Conservation (phyloP, 2,113 vertebrate genomes). For the Hippocampus barbouri region DNA sequence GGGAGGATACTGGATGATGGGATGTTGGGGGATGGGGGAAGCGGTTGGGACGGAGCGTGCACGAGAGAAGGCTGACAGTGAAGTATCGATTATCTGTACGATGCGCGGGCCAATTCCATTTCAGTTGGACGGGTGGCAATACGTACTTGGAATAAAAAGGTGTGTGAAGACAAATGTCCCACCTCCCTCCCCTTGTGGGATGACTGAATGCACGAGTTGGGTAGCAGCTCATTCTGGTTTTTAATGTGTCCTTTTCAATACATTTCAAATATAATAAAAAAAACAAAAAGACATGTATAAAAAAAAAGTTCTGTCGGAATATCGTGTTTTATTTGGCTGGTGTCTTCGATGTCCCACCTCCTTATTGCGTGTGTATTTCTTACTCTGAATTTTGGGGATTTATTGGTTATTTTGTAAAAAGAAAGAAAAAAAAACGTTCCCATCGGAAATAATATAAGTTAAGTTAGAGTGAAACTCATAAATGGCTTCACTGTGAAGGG, state of each 20-base stretch:
- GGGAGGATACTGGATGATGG: conserved; percentile 32
- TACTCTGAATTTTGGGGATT: neutral
- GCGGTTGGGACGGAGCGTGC: conserved; percentile 17
- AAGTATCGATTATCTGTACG: conserved; percentile 44
- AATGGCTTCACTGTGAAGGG: no score
- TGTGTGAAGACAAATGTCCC: conserved; percentile 19
- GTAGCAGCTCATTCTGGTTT: neutral
- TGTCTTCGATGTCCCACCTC: neutral
- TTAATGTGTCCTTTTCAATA: neutral
- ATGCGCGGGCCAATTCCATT: conserved; percentile 6
- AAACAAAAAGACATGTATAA: neutral
- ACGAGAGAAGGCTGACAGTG: conserved; percentile 21
- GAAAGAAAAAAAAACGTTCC: no score
- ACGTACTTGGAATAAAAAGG: conserved; percentile 19
- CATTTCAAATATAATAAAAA: neutral
- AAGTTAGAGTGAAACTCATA: no score
- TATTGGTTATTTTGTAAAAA: no score
- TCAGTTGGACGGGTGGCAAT: conserved; percentile 30
- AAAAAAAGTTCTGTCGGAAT: neutral
- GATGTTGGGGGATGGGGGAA: conserved; percentile 19
- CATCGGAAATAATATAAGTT: no score
- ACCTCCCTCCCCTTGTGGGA: neutral
- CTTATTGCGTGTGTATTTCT: neutral
- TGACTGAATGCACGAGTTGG: neutral
- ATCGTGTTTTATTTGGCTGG: neutral